Evolutionary conservation across 2,888 invertebrate species (phyloP).

Genomic region (Volucella inanis): DNA sequence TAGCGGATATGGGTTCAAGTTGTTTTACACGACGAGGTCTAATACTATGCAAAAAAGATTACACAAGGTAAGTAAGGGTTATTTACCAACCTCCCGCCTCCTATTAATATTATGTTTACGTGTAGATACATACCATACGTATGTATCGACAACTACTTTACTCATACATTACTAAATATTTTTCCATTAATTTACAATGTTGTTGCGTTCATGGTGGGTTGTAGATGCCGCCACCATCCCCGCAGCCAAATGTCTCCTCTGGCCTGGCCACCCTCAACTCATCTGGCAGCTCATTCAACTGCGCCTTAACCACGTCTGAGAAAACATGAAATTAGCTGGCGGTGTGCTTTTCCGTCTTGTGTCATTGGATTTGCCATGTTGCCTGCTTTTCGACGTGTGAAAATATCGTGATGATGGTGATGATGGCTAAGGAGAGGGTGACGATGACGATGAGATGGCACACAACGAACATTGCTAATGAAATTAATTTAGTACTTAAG

Average conservation of each 20-base stretch:
- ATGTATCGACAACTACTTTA: neutral
- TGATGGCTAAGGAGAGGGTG: slow-evolving; percentile 23
- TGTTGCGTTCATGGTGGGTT: too few species aligned
- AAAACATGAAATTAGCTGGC: slow-evolving; percentile 62
- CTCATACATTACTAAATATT: slow-evolving; percentile 23
- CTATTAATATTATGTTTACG: neutral
- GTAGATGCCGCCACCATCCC: too few species aligned
- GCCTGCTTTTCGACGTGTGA: slow-evolving; percentile 58
- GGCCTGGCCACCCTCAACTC: neutral
- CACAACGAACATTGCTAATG: slow-evolving; percentile 44
- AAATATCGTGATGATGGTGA: slow-evolving; percentile 36
- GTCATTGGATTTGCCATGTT: slow-evolving; percentile 46
- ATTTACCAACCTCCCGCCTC: neutral
- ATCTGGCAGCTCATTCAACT: slow-evolving; percentile 11
- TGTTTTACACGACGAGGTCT: slow-evolving; percentile 96
- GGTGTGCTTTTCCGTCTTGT: slow-evolving; percentile 17
- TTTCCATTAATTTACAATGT: slow-evolving; percentile 45
- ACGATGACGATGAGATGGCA: neutral
- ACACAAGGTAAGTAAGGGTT: slow-evolving; percentile 90
- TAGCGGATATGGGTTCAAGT: slow-evolving; percentile 95
- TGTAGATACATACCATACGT: too few species aligned
- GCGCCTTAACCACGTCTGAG: slow-evolving; percentile 57
- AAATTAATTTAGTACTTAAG: slow-evolving; percentile 54
- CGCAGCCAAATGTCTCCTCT: neutral
- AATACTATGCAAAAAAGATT: slow-evolving; percentile 97